Percentiles rank a stretch among this genome's conserved stretches.
These are phyloP conservation scores for Urocitellus parryii DNA, from an alignment of 2,113 vertebrate genomes.

Conservation along the genomic window DNA sequence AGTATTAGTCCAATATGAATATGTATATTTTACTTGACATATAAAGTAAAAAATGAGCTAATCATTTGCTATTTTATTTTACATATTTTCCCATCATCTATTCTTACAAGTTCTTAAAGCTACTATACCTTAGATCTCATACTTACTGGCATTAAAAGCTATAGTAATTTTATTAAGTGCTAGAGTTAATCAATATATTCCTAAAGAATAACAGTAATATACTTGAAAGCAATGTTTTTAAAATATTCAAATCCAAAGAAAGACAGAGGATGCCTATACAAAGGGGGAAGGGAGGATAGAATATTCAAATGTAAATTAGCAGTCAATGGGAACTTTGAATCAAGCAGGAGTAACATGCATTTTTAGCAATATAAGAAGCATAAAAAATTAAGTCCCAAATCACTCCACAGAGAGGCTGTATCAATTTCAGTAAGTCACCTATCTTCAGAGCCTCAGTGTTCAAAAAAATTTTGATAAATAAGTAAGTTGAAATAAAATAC, in stretches of 20 bases:
- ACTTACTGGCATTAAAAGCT: not conserved
- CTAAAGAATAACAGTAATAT: not conserved
- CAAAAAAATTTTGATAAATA: not conserved
- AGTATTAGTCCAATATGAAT: not conserved
- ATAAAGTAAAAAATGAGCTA: slow-evolving; percentile 31
- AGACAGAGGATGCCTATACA: not conserved
- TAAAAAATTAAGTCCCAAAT: not conserved
- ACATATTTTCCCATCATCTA: not conserved
- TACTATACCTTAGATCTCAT: not conserved
- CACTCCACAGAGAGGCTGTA: not conserved
- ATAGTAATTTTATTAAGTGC: slow-evolving; percentile 31
- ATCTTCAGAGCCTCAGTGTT: not conserved
- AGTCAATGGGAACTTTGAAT: not conserved
- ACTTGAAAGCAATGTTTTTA: slow-evolving; percentile 32
- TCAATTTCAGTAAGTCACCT: not conserved
- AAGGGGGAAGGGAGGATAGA: not conserved
- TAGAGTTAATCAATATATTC: not conserved
- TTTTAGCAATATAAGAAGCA: not conserved
- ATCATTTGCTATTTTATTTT: slow-evolving; percentile 32
- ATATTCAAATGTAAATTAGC: not conserved
- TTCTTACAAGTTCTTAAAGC: not conserved
- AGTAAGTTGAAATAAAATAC: not conserved
- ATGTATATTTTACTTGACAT: slow-evolving; percentile 15
- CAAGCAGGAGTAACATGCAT: not conserved
- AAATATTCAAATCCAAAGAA: not conserved